Base-by-base conservation (phyloP, 2,888 invertebrate genomes). In the Megalurothrips usitatus region DNA sequence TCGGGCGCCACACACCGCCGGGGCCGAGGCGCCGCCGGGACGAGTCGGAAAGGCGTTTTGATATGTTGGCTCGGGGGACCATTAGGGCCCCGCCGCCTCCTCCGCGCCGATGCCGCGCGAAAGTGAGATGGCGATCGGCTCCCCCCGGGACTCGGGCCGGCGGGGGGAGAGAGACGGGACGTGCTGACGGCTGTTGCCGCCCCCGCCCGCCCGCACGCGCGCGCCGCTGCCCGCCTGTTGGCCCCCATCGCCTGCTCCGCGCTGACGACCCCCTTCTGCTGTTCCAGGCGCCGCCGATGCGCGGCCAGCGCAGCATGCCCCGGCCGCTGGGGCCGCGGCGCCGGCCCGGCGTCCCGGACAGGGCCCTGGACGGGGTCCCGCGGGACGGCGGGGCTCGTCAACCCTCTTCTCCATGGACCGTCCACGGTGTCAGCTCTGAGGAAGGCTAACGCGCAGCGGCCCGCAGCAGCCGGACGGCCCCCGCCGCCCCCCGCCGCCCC, bases 111-210 rank as follows among this genome's bases (percentile, higher is more conserved):
- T 43, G 34, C 34, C 34, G 34, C 6, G 34, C 34, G 34, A 43
- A 6, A 43, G 3, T 43, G 34, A 2, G 6, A 43, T 6, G 34
- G 34, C 34, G 6, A 43, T 2, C 34, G 34, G 34, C 34, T 2
- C 34, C 34, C n/a, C 34, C 34, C 34, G 34, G 23, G 68, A 75
- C n/a, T n/a, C n/a, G n/a, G n/a, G n/a, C n/a, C n/a, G n/a, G n/a
- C n/a, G n/a, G 68, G 26, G 26, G 23, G 68, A 75, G 68, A 75
- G 68, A 75, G 68, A 75, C 34, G 68, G 23, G 68, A 75, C 23
- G 23, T n/a, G 12, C 26, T 68, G 26, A 26, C 10, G 68, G 1
- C 9, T 23, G 23, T 26, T 11, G 9, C 23, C 1, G 12, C 10
- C 26, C 6, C 9, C 68, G 4, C 23, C 23, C 12, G 9, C 23